Conservation (phyloP, 2,888 invertebrate genomes). For the Lobophora halterata region DNA sequence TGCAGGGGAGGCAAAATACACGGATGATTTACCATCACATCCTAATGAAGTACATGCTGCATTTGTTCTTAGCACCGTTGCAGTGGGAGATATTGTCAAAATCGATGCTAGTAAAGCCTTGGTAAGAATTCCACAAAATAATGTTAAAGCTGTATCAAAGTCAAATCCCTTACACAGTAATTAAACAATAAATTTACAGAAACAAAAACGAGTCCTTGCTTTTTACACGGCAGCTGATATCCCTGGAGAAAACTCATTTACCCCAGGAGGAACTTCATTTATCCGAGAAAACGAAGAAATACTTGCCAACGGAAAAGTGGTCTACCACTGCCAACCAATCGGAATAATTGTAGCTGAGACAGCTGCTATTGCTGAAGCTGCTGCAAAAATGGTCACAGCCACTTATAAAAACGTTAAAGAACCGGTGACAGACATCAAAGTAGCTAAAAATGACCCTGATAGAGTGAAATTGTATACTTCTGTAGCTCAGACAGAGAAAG, state of each 20-base stretch:
- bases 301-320: slow-evolving; percentile 72
- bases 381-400: slow-evolving; percentile 77
- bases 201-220: slow-evolving; percentile 83
- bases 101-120: slow-evolving; percentile 83
- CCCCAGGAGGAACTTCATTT: slow-evolving; percentile 35
- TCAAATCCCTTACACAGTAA: neutral
- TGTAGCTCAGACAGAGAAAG: slow-evolving; percentile 20
- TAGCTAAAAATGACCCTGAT: slow-evolving; percentile 13
- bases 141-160: no score
- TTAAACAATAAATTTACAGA: slow-evolving; percentile 51
- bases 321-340: slow-evolving; percentile 83
- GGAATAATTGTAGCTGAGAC: slow-evolving; percentile 83
- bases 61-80: slow-evolving; percentile 81
- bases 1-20: slow-evolving; percentile 84
- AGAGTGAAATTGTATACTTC: slow-evolving; percentile 7
- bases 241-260: slow-evolving; percentile 82
- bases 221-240: slow-evolving; percentile 84
- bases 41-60: slow-evolving; percentile 84
- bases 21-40: slow-evolving; percentile 81
- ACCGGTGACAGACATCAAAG: slow-evolving; percentile 27
- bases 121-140: no score
- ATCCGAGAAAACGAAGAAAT: slow-evolving; percentile 56
- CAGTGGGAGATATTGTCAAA: slow-evolving; percentile 74
- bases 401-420: slow-evolving; percentile 64
- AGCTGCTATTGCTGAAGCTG: slow-evolving; percentile 74